A percentile compares a stretch with the other conserved stretches of the same genome.
Conservation (phyloP, 1,140 invertebrate species). For the Bilobella aurantiaca region DNA sequence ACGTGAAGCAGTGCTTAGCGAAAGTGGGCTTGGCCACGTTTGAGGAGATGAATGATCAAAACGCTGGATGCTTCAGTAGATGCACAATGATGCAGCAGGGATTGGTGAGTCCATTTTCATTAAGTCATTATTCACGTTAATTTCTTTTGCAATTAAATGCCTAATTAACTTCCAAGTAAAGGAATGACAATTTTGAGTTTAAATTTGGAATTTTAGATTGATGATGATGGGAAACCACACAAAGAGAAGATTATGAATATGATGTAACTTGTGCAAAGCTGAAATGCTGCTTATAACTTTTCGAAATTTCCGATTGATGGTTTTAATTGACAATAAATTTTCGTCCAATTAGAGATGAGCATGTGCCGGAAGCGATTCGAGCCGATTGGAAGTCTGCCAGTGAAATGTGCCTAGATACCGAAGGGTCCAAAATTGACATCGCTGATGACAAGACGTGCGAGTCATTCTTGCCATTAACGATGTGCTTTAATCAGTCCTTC, state of each 20-base stretch:
- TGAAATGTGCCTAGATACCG: constrained; percentile 22
- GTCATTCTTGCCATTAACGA: constrained; percentile 9
- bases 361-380: constrained; percentile 12
- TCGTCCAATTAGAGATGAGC: constrained; percentile 7
- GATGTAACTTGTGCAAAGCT: not conserved
- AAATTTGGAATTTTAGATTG: constrained; percentile 14
- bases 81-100: constrained; percentile 12
- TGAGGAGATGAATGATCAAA: constrained; percentile 15
- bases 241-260: constrained; percentile 26
- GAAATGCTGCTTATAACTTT: not conserved
- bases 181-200: not conserved
- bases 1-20: constrained; percentile 19
- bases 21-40: constrained; percentile 9
- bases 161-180: not conserved
- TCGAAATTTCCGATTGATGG: not conserved
- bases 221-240: constrained; percentile 25
- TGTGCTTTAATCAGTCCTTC: constrained; percentile 10
- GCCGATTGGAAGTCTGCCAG: constrained; percentile 10
- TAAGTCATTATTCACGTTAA: too few species aligned
- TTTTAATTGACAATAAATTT: not conserved
- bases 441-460: constrained; percentile 1
- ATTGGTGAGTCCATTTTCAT: constrained; percentile 19
- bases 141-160: too few species aligned
- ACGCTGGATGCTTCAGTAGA: constrained; percentile 14
- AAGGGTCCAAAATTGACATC: constrained; percentile 9